phyloP scores from a whole-genome alignment of 2,113 vertebrate genomes.

The Propithecus coquereli region DNA sequence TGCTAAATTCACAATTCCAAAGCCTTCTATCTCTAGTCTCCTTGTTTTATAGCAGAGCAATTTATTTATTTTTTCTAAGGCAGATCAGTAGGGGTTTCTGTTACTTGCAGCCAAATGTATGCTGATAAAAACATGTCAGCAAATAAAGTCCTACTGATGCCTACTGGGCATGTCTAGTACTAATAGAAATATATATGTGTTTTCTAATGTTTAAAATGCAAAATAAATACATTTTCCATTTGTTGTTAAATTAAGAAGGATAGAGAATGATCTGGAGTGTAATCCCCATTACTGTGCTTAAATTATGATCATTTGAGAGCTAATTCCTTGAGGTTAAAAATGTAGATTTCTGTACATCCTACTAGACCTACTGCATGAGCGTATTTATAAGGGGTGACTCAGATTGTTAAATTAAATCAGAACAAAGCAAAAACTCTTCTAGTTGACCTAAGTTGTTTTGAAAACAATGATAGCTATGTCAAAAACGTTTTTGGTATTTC shows the following conservation, averaged over 20 bases:
- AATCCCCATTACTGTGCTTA: background rate
- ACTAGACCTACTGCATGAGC: accelerated
- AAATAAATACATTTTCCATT: background rate
- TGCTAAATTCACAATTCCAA: background rate
- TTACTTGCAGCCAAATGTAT: background rate
- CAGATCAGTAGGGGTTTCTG: background rate
- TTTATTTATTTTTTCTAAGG: background rate
- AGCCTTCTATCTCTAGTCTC: background rate
- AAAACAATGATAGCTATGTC: background rate
- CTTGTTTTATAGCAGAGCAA: background rate
- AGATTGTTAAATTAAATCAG: background rate
- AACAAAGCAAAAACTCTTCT: background rate
- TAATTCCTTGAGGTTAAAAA: background rate
- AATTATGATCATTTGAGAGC: background rate
- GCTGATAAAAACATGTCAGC: background rate
- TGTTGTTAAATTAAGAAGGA: background rate
- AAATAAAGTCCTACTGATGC: background rate
- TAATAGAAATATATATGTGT: background rate
- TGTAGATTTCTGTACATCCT: background rate
- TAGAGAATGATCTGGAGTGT: background rate
- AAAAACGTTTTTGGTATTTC: background rate
- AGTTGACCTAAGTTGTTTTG: background rate
- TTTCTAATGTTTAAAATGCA: background rate
- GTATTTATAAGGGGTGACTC: background rate
- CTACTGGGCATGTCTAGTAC: background rate